Percentiles rank a stretch among this genome's conserved stretches.
Evolutionary conservation across 2,113 vertebrate genomes (phyloP).

Genomic region (Grammomys surdaster): DNA sequence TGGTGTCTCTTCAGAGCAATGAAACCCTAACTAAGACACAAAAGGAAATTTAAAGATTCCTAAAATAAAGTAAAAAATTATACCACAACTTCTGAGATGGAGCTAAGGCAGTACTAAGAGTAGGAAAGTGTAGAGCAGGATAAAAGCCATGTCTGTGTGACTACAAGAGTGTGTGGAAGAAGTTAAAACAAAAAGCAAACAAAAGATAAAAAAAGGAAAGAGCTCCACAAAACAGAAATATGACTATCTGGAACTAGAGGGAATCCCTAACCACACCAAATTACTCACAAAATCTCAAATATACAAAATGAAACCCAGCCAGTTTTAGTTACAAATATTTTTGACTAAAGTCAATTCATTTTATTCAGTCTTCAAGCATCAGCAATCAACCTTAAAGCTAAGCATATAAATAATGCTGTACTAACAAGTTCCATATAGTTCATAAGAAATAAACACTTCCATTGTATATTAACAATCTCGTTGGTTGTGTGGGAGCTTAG

Average conservation of each 20-base stretch:
- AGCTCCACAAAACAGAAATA: background rate
- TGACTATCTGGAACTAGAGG: background rate
- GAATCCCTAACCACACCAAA: background rate
- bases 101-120: background rate
- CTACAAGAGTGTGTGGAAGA: background rate
- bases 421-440: background rate
- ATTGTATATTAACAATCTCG: background rate
- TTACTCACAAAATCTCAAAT: background rate
- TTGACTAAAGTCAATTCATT: background rate
- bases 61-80: background rate
- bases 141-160: background rate
- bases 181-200: background rate
- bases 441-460: background rate
- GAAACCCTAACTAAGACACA: no score
- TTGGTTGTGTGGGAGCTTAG: background rate
- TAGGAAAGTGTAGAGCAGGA: background rate
- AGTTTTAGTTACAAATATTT: background rate
- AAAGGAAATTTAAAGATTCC: background rate
- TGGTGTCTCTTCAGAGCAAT: no score
- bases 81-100: background rate
- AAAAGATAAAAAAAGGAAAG: background rate
- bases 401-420: background rate
- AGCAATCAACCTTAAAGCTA: background rate
- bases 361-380: background rate
- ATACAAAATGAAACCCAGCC: background rate